Evolutionary conservation across 2,888 invertebrate species (phyloP).

Genomic region (Lacanobia oleracea): DNA sequence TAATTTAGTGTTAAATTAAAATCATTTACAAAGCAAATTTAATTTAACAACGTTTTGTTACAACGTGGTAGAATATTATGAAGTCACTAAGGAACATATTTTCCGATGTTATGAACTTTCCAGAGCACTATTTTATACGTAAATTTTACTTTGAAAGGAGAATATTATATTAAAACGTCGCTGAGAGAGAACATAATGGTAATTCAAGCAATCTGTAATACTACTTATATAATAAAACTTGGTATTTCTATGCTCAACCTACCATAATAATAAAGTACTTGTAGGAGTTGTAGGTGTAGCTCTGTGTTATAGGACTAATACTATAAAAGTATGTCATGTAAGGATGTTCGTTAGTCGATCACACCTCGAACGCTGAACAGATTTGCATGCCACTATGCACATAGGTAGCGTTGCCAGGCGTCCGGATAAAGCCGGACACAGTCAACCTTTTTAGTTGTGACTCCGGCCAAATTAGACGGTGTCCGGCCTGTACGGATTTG

Average conservation of each 20-base stretch:
- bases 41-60: neutral
- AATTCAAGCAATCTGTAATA: neutral
- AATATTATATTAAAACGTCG: constrained; percentile 11
- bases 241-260: neutral
- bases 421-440: too few species aligned
- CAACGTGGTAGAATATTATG: neutral
- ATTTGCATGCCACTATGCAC: too few species aligned
- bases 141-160: constrained; percentile 26
- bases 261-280: too few species aligned
- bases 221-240: neutral
- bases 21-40: neutral
- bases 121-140: constrained; percentile 4
- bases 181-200: neutral
- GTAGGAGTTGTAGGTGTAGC: too few species aligned
- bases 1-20: neutral
- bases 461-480: too few species aligned
- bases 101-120: constrained; percentile 1
- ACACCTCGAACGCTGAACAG: too few species aligned
- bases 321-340: too few species aligned
- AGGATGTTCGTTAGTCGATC: too few species aligned
- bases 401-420: too few species aligned
- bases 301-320: too few species aligned
- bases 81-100: neutral
- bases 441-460: too few species aligned
- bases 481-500: too few species aligned